A percentile compares a stretch with the other conserved stretches of the same genome.
Evolutionary conservation across 2,888 invertebrate species (phyloP).

Genomic region (Altica lythri): DNA sequence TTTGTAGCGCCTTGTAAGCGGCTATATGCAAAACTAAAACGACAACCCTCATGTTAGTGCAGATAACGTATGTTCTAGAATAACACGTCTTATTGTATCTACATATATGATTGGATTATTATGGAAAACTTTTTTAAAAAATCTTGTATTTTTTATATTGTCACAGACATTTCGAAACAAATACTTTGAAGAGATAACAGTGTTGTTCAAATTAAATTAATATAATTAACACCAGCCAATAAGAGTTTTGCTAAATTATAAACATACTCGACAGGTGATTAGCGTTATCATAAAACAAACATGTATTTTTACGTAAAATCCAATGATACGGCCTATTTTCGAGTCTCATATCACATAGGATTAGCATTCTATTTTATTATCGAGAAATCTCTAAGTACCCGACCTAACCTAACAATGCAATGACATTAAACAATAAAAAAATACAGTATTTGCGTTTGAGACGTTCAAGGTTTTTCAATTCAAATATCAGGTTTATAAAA

Average conservation of each 20-base stretch:
- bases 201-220: conserved; percentile 1
- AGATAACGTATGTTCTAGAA: too few relatives aligned
- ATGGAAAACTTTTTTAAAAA: too few relatives aligned
- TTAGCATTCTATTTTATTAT: conserved; percentile 16
- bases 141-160: conserved; percentile 2
- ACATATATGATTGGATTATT: too few relatives aligned
- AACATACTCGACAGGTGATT: conserved; percentile 31
- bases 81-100: too few relatives aligned
- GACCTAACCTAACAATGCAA: conserved; percentile 30
- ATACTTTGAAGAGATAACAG: conserved; percentile 3
- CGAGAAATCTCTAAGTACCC: conserved; percentile 15
- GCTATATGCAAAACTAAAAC: too few relatives aligned
- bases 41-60: too few relatives aligned
- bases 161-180: not conserved
- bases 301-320: conserved; percentile 22
- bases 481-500: conserved; percentile 19
- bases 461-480: conserved; percentile 21
- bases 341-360: conserved; percentile 7
- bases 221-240: conserved; percentile 8
- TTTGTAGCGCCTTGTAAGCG: too few relatives aligned
- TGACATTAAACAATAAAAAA: conserved; percentile 17
- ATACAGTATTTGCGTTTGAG: conserved; percentile 19
- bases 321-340: conserved; percentile 20
- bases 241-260: not conserved
- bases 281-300: conserved; percentile 32